Percentiles rank a stretch among this genome's conserved stretches.
Conservation (phyloP, 2,797 vertebrate species). For the Borostomias antarcticus region DNA sequence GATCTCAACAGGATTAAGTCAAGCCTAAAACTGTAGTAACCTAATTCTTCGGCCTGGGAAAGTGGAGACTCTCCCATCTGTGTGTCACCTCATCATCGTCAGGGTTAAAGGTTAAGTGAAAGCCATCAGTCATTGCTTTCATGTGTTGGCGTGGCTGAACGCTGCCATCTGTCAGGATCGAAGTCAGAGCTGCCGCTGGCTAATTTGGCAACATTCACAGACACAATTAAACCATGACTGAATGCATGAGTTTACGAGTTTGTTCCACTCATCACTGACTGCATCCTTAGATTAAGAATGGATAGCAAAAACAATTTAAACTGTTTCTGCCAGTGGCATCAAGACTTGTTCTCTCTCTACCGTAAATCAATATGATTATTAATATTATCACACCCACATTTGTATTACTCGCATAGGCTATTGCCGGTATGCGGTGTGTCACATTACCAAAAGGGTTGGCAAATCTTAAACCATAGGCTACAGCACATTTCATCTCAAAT, state of each 20-base stretch:
- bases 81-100: no score
- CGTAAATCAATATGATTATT: neutral
- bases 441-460: neutral
- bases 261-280: constrained; percentile 15
- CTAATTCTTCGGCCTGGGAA: constrained; percentile 33
- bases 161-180: constrained; percentile 30
- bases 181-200: constrained; percentile 35
- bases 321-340: neutral
- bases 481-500: neutral
- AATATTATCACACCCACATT: neutral
- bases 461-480: neutral
- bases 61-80: constrained; percentile 3
- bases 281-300: neutral
- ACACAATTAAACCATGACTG: constrained; percentile 18
- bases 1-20: constrained; percentile 36
- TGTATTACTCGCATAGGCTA: neutral
- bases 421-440: neutral
- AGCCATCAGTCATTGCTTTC: neutral
- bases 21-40: constrained; percentile 23
- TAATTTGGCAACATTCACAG: constrained; percentile 40
- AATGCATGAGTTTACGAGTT: neutral
- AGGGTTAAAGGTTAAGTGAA: no score
- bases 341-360: neutral
- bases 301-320: neutral
- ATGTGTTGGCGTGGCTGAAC: constrained; percentile 24